phyloP scores from a whole-genome alignment of 1,140 invertebrate genomes.

The Meloidogyne hapla region DNA sequence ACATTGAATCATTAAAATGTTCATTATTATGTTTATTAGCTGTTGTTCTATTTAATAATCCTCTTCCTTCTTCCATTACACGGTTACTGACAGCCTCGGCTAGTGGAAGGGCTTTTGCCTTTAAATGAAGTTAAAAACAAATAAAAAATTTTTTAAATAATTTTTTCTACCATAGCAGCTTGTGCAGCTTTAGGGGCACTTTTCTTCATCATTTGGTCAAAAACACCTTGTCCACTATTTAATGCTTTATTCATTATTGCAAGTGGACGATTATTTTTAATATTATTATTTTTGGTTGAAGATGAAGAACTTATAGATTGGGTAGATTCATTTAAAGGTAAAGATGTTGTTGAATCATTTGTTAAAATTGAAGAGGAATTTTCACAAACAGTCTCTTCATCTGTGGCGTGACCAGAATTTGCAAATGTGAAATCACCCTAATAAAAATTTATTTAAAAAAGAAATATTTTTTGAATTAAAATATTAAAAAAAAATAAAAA shows the following conservation, averaged over 20 bases:
- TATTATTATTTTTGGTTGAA: constrained; percentile 4
- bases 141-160: background rate
- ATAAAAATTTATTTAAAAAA: constrained; percentile 18
- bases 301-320: background rate
- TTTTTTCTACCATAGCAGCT: constrained; percentile 29
- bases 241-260: background rate
- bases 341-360: background rate
- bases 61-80: constrained; percentile 46
- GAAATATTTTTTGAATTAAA: background rate
- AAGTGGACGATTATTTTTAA: constrained; percentile 2
- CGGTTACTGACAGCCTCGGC: constrained; percentile 60
- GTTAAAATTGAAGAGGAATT: background rate
- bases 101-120: constrained; percentile 60
- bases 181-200: constrained; percentile 62
- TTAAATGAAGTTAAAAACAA: constrained; percentile 13
- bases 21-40: background rate
- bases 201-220: constrained; percentile 52
- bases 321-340: background rate
- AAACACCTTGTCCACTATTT: constrained; percentile 53
- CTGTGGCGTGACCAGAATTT: constrained; percentile 32
- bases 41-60: background rate
- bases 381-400: background rate
- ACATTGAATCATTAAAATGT: background rate
- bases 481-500: background rate
- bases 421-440: constrained; percentile 62